Percentiles rank a stretch among this genome's conserved stretches.
These are phyloP conservation scores for Bombus confusus DNA, from an alignment of 1,140 invertebrate genomes.

Conservation along the genomic window DNA sequence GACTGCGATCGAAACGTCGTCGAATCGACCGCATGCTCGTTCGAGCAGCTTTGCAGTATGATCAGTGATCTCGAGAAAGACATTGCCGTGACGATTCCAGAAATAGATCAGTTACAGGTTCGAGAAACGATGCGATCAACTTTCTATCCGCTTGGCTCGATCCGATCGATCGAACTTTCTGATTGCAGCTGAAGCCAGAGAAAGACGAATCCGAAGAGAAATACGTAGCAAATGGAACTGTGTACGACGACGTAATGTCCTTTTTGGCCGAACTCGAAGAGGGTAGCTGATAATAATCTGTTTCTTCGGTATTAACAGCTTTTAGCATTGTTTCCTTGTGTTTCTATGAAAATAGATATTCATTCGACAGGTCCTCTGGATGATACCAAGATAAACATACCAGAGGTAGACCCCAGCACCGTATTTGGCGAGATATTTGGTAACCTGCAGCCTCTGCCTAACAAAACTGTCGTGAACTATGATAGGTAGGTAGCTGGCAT, in stretches of 20 bases:
- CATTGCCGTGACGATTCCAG: conserved; percentile 28
- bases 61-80: conserved; percentile 74
- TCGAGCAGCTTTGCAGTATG: conserved; percentile 75
- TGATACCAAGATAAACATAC: neutral
- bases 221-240: conserved; percentile 54
- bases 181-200: conserved; percentile 70
- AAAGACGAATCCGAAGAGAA: conserved; percentile 65
- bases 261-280: conserved; percentile 72
- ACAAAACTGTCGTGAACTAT: no score
- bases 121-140: neutral
- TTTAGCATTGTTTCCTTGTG: neutral
- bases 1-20: conserved; percentile 76
- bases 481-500: no score
- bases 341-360: neutral
- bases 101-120: conserved; percentile 26
- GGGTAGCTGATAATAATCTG: conserved; percentile 41
- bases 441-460: neutral
- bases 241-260: conserved; percentile 78
- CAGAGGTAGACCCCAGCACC: neutral
- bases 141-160: neutral
- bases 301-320: neutral
- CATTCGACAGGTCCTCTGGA: neutral
- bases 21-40: conserved; percentile 68
- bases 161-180: conserved; percentile 46
- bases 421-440: conserved; percentile 13